Percentiles rank a stretch among this genome's conserved stretches.
Conservation (phyloP, 23 tunicate genomes). For the Ascidia mentula region DNA sequence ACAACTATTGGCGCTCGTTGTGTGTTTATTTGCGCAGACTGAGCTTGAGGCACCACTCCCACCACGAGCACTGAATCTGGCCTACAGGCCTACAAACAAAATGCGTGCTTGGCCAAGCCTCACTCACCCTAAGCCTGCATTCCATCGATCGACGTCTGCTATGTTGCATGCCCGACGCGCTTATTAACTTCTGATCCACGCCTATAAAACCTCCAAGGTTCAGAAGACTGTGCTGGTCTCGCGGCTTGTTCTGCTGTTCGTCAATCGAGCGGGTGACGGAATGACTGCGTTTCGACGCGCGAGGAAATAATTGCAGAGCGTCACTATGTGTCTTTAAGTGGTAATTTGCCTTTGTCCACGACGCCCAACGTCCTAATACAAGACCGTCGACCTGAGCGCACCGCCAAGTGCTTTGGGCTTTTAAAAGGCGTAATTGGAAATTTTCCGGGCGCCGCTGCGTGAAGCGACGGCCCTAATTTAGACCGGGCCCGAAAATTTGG, state of each 20-base stretch:
- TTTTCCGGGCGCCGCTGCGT: neutral
- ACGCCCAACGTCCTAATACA: conserved; percentile 11
- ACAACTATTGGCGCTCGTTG: too few species aligned
- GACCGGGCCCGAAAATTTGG: neutral
- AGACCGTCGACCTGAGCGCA: conserved; percentile 4
- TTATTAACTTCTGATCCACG: neutral
- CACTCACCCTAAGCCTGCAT: neutral
- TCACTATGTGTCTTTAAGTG: neutral
- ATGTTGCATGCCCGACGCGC: neutral
- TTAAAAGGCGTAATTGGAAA: neutral
- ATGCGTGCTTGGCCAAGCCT: too few species aligned
- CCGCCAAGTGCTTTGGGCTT: too few species aligned
- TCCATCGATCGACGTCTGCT: neutral
- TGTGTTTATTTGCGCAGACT: conserved; percentile 2
- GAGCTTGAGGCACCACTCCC: neutral
- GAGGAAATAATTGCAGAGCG: neutral
- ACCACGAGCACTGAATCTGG: neutral
- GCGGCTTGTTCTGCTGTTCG: neutral
- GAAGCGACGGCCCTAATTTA: neutral
- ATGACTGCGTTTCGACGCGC: neutral
- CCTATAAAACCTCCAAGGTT: neutral
- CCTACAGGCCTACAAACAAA: too few species aligned
- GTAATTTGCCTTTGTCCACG: neutral
- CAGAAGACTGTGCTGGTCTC: neutral
- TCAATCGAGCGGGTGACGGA: neutral